Conservation (phyloP, 2,113 vertebrate genomes). For the Phalacrocorax pelagicus region DNA sequence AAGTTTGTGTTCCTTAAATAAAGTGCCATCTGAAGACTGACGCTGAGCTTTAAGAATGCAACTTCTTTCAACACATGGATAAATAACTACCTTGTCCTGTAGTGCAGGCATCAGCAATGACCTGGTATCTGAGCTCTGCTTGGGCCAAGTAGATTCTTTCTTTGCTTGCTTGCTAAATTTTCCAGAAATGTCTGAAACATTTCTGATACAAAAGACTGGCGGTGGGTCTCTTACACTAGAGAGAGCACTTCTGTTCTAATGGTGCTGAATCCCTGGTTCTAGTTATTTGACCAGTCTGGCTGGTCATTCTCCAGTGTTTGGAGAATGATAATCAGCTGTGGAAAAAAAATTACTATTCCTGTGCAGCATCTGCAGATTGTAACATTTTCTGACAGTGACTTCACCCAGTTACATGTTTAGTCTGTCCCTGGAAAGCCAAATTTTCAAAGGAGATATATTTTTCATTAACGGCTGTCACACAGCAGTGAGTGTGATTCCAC, state of each 20-base stretch:
- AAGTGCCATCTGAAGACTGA: background rate
- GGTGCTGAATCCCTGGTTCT: background rate
- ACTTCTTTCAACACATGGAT: background rate
- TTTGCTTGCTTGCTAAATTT: background rate
- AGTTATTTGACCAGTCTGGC: background rate
- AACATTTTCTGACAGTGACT: background rate
- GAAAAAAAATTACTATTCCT: background rate
- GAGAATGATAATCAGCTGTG: background rate
- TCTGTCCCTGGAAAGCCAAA: background rate
- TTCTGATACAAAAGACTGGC: background rate
- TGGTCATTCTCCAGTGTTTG: background rate
- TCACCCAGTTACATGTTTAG: background rate
- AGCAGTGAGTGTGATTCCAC: background rate
- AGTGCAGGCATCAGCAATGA: background rate
- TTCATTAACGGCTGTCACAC: background rate
- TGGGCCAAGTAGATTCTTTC: background rate
- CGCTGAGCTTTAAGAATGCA: background rate
- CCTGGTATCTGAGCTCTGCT: background rate
- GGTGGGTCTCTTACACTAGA: background rate
- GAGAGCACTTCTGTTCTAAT: background rate
- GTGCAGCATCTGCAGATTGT: background rate
- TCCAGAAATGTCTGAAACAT: background rate
- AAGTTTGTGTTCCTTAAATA: background rate
- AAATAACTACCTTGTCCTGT: background rate
- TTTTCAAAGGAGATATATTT: background rate